Evolutionary conservation across 2,113 vertebrate genomes (phyloP).

Genomic region (Girardinichthys multiradiatus): DNA sequence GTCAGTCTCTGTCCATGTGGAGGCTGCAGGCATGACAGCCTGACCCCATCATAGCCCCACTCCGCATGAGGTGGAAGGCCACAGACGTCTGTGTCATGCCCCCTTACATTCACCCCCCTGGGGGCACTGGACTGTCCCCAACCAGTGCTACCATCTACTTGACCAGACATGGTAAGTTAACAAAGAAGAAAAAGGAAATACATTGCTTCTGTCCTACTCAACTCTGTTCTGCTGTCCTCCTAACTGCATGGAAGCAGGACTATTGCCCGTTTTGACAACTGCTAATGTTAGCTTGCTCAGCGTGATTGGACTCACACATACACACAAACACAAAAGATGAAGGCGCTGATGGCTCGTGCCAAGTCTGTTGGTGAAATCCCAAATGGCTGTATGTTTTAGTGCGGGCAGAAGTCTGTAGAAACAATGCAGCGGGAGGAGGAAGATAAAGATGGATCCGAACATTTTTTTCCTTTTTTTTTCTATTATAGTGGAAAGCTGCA

Average conservation of each 20-base stretch:
- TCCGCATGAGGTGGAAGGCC: constrained; percentile 69
- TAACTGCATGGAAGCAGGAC: constrained; percentile 36
- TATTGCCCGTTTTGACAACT: constrained; percentile 67
- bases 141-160: constrained; percentile 32
- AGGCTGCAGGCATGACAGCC: constrained; percentile 71
- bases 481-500: neutral
- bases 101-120: constrained; percentile 57
- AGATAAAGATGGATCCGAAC: neutral
- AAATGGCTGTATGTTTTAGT: constrained; percentile 50
- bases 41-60: constrained; percentile 60
- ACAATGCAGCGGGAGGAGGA: constrained; percentile 1
- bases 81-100: constrained; percentile 66
- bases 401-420: constrained; percentile 20
- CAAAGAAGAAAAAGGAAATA: neutral
- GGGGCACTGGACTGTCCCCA: constrained; percentile 50
- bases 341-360: constrained; percentile 49
- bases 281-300: constrained; percentile 58
- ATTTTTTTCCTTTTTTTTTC: constrained; percentile 15
- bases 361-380: constrained; percentile 58
- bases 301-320: constrained; percentile 26
- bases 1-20: constrained; percentile 40
- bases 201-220: constrained; percentile 8
- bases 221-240: constrained; percentile 27
- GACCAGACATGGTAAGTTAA: constrained; percentile 71
- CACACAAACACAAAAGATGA: constrained; percentile 36